Percentiles rank a stretch among this genome's conserved stretches.
Evolutionary conservation across 1,140 invertebrate genomes (phyloP).

Genomic region (Plutomurus gul): DNA sequence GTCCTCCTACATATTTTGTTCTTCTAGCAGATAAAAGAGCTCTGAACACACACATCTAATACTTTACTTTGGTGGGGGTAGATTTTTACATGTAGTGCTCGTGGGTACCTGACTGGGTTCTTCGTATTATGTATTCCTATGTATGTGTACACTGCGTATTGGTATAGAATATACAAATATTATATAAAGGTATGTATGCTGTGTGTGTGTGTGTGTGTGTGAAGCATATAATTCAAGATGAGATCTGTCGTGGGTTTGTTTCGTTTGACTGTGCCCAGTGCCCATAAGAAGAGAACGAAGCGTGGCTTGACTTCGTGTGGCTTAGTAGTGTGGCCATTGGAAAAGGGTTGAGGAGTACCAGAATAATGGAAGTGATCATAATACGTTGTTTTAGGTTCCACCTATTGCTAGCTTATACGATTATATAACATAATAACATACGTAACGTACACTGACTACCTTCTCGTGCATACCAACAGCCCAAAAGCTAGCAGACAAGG

Average conservation of each 20-base stretch:
- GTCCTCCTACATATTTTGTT: conserved; percentile 6
- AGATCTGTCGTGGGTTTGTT: background rate
- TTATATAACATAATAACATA: background rate
- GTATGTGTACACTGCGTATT: too few species aligned
- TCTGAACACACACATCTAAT: background rate
- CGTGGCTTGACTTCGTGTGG: background rate
- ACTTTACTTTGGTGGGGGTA: background rate
- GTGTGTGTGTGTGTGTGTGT: too few species aligned
- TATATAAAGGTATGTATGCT: background rate
- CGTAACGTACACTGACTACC: background rate
- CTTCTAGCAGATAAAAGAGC: background rate
- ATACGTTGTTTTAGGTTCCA: conserved; percentile 12
- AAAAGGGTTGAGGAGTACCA: background rate
- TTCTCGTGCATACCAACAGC: background rate
- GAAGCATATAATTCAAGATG: background rate
- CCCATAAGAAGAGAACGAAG: background rate
- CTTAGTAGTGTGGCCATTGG: background rate
- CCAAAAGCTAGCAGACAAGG: background rate
- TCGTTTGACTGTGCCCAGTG: background rate
- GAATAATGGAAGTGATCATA: conserved; percentile 3
- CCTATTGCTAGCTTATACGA: background rate
- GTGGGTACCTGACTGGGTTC: too few species aligned
- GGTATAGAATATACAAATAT: too few species aligned
- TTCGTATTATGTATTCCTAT: too few species aligned
- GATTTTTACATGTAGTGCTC: background rate